Evolutionary conservation across 2,113 vertebrate genomes (phyloP).

Genomic region (Typhlomys cinereus): DNA sequence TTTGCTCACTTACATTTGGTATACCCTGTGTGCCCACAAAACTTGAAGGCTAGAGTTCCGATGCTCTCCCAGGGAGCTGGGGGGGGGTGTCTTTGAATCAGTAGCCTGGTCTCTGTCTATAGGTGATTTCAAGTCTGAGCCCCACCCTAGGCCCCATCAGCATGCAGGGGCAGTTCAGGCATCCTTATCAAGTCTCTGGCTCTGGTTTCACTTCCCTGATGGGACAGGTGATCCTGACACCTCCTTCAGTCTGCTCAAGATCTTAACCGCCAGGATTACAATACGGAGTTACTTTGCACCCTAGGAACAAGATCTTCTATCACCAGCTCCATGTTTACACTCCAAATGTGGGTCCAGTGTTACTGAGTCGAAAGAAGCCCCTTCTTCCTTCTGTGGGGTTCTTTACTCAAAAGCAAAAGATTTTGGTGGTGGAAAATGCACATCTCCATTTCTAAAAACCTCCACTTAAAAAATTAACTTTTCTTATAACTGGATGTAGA

Average conservation of each 20-base stretch:
- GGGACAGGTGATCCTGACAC: constrained; percentile 21
- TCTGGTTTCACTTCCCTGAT: background rate
- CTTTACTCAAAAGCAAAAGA: background rate
- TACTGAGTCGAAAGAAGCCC: background rate
- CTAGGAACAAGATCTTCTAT: constrained; percentile 1
- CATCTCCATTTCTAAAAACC: constrained; percentile 36
- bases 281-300: constrained; percentile 53
- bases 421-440: background rate
- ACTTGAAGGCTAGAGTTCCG: background rate
- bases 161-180: background rate
- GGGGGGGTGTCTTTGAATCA: background rate
- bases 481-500: background rate
- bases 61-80: background rate
- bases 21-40: background rate
- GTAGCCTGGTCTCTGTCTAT: background rate
- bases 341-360: background rate
- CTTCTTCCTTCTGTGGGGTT: background rate
- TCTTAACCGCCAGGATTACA: background rate
- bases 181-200: constrained; percentile 33
- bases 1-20: background rate
- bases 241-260: background rate
- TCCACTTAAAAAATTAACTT: constrained; percentile 20
- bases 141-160: background rate
- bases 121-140: background rate
- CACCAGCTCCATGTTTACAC: constrained; percentile 16